Conservation (phyloP, 2,888 invertebrate genomes). For the Oscheius sp. region DNA sequence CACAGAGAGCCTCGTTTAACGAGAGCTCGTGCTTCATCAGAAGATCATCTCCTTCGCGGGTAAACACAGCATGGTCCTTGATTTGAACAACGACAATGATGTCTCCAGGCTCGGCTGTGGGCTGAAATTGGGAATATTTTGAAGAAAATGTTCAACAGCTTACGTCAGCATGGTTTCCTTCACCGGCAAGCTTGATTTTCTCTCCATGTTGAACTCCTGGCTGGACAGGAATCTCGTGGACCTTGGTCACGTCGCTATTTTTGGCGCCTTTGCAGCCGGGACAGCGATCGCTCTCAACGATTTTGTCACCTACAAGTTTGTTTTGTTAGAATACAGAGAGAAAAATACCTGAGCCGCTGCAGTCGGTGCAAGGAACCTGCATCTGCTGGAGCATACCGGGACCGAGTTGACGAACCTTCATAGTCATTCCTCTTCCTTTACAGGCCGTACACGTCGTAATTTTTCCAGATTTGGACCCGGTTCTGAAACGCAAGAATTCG, state of each 20-base stretch:
- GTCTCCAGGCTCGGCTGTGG: constrained; percentile 87
- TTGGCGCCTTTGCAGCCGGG: constrained; percentile 22
- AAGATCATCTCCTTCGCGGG: constrained; percentile 82
- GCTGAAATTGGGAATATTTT: constrained; percentile 76
- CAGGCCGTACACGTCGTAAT: constrained; percentile 80
- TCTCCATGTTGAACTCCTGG: constrained; percentile 89
- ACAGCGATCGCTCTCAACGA: constrained; percentile 29
- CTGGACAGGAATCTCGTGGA: constrained; percentile 80
- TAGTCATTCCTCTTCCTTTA: constrained; percentile 80
- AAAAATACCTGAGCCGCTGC: constrained; percentile 77
- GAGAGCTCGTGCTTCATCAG: constrained; percentile 79
- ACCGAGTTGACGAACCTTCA: constrained; percentile 77
- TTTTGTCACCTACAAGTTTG: constrained; percentile 15
- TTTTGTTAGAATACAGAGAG: background rate
- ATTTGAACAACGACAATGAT: constrained; percentile 87
- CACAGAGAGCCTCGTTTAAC: constrained; percentile 90
- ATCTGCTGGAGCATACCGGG: constrained; percentile 79
- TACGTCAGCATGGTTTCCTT: constrained; percentile 85
- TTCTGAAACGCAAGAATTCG: constrained; percentile 49
- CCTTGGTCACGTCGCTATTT: constrained; percentile 12
- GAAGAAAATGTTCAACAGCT: constrained; percentile 26
- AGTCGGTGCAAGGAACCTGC: constrained; percentile 76
- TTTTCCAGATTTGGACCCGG: constrained; percentile 69
- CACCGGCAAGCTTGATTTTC: constrained; percentile 86
- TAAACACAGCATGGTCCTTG: constrained; percentile 84